phyloP scores from a whole-genome alignment of 1,140 invertebrate genomes.

The Chionoecetes opilio region DNA sequence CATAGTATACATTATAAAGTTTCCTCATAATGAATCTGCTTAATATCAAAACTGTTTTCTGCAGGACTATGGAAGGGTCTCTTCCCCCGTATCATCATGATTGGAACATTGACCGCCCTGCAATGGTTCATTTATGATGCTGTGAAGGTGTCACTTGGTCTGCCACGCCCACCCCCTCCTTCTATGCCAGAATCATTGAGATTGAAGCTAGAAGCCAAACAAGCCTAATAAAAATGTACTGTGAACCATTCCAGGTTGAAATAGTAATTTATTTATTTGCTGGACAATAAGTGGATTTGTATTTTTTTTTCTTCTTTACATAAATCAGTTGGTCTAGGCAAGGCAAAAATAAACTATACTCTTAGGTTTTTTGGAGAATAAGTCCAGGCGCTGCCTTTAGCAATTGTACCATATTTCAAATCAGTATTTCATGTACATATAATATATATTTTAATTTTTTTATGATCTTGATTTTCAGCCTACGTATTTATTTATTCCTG shows the following conservation, averaged over 20 bases:
- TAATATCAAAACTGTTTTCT: too few species aligned
- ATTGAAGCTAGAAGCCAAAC: conserved; percentile 88
- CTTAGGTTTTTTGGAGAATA: neutral
- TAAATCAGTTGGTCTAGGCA: neutral
- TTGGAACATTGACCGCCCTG: conserved; percentile 98
- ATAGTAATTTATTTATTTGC: neutral
- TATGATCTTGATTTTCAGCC: neutral
- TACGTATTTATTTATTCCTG: conserved; percentile 45
- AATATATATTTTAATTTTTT: too few species aligned
- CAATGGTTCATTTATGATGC: conserved; percentile 99
- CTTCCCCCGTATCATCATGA: conserved; percentile 99
- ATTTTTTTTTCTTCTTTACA: neutral
- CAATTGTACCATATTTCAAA: neutral
- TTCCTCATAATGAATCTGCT: too few species aligned
- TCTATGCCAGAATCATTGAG: conserved; percentile 98
- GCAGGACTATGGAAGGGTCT: conserved; percentile 97
- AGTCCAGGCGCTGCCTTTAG: neutral
- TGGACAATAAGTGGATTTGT: neutral
- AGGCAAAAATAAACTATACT: neutral
- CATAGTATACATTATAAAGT: too few species aligned
- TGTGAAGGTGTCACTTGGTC: conserved; percentile 94
- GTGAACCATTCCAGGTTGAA: conserved; percentile 43
- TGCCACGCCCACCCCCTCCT: conserved; percentile 99
- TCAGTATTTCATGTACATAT: neutral
- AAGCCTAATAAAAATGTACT: conserved; percentile 83